Conservation (phyloP, 37 sponge, comb jelly and placozoan genomes). For the Cladorhizidae sp. region DNA sequence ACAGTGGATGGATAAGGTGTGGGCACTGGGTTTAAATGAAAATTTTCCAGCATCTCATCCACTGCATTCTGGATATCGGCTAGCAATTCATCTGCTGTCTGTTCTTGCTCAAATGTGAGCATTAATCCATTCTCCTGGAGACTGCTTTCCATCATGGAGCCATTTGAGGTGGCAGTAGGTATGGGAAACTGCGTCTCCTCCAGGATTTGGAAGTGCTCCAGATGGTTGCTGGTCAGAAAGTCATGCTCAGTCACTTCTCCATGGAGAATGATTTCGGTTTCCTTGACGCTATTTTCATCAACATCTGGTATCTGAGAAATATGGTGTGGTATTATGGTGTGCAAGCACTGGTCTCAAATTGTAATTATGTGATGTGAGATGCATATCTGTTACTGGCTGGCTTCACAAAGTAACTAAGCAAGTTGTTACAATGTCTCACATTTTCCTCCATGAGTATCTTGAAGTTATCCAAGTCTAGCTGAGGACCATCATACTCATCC, state of each 20-base stretch:
- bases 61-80: constrained; percentile 64
- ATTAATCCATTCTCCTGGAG: background rate
- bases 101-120: constrained; percentile 51
- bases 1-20: background rate
- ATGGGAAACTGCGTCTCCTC: background rate
- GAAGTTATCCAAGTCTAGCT: constrained; percentile 73
- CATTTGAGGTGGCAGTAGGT: background rate
- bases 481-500: constrained; percentile 74
- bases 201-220: background rate
- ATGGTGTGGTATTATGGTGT: background rate
- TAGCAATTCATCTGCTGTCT: constrained; percentile 56
- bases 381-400: background rate
- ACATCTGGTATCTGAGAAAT: background rate
- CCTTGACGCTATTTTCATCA: background rate
- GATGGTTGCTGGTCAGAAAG: background rate
- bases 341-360: background rate
- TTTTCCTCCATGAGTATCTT: constrained; percentile 37
- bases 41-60: constrained; percentile 55
- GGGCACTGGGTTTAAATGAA: constrained; percentile 5
- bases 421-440: background rate
- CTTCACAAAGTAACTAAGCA: background rate
- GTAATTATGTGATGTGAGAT: background rate
- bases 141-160: background rate
- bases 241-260: background rate
- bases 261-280: too few species aligned